A percentile compares a stretch with the other conserved stretches of the same genome.
These are phyloP conservation scores for Alcis repandata DNA, from an alignment of 2,888 invertebrate genomes.

Conservation along the genomic window DNA sequence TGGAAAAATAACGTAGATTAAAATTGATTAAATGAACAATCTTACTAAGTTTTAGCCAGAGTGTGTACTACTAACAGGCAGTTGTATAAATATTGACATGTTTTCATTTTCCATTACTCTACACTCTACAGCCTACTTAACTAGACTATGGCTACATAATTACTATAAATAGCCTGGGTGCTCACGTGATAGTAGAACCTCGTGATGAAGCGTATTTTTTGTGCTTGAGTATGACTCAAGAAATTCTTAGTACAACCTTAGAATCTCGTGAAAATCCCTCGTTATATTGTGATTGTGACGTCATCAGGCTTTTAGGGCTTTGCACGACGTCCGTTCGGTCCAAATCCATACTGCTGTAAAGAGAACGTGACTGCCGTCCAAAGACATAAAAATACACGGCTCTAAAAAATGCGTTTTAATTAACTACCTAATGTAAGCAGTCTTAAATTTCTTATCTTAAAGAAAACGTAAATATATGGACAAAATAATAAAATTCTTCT, in stretches of 20 bases:
- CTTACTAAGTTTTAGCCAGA: conserved; percentile 25
- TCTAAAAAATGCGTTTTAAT: too few relatives aligned
- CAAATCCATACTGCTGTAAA: not conserved
- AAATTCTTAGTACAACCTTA: conserved; percentile 20
- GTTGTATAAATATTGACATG: not conserved
- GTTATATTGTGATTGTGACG: conserved; percentile 17
- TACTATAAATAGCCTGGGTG: not conserved
- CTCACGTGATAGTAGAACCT: conserved; percentile 31
- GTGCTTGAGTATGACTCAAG: conserved; percentile 24
- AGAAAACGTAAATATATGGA: too few relatives aligned
- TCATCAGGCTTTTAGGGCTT: conserved; percentile 12
- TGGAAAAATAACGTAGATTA: conserved; percentile 37
- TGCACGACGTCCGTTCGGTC: not conserved
- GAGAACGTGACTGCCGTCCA: too few relatives aligned
- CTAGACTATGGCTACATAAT: not conserved
- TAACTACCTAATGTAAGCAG: too few relatives aligned
- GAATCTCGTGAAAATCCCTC: conserved; percentile 19
- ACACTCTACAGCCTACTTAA: not conserved
- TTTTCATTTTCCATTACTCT: not conserved
- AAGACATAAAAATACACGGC: not conserved
- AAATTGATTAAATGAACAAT: conserved; percentile 36
- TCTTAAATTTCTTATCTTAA: too few relatives aligned
- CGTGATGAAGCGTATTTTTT: conserved; percentile 22
- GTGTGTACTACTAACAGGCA: not conserved
- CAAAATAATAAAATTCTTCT: too few relatives aligned